Percentiles rank a stretch among this genome's conserved stretches.
Evolutionary conservation across 2,113 vertebrate species (phyloP).

Genomic region (Saccopteryx bilineata): DNA sequence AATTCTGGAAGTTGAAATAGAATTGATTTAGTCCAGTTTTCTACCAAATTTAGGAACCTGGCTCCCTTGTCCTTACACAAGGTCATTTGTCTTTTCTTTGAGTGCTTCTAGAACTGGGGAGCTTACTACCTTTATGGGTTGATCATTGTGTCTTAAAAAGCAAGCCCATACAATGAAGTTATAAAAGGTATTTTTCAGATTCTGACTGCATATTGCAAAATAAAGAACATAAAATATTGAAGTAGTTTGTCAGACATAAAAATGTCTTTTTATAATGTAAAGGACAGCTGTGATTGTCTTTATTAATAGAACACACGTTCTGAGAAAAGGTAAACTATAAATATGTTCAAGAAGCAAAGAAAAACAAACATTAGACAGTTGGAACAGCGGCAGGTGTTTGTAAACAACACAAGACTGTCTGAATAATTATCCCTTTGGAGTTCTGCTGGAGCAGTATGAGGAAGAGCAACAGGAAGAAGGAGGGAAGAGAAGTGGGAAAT

Average conservation of each 20-base stretch:
- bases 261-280: slow-evolving; percentile 25
- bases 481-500: accelerated
- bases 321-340: slow-evolving; percentile 62
- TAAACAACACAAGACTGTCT: not conserved
- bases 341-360: slow-evolving; percentile 60
- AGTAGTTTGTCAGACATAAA: slow-evolving; percentile 33
- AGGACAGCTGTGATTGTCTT: slow-evolving; percentile 38
- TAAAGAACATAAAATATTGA: not conserved
- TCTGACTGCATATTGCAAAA: slow-evolving; percentile 5
- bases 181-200: slow-evolving; percentile 20
- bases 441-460: not conserved
- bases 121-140: not conserved
- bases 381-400: not conserved
- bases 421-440: slow-evolving; percentile 2
- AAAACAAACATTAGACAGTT: slow-evolving; percentile 44
- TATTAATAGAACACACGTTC: slow-evolving; percentile 48
- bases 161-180: not conserved
- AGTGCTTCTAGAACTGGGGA: not conserved
- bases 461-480: not conserved
- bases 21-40: not conserved
- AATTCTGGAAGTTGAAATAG: not conserved
- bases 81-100: not conserved
- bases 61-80: not conserved
- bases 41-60: not conserved
- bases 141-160: not conserved